Evolutionary conservation across 2,797 vertebrate genomes (phyloP).

Genomic region (Myiothlypis chrysogaster): DNA sequence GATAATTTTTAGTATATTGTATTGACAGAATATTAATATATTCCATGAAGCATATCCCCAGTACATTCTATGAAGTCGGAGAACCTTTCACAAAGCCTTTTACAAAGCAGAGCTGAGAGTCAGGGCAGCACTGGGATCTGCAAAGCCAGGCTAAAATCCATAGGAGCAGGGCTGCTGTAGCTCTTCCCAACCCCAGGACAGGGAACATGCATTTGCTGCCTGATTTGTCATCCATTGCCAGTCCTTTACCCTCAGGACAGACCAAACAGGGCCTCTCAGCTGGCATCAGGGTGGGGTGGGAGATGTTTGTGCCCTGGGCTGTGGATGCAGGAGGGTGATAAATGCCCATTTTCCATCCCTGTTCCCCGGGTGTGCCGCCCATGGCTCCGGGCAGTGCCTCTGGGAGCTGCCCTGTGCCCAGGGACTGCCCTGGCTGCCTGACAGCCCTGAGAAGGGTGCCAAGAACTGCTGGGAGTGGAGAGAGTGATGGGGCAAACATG

Average conservation of each 20-base stretch:
- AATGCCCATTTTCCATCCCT: conserved; percentile 19
- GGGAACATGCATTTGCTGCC: background rate
- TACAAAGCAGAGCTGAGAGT: background rate
- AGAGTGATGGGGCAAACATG: background rate
- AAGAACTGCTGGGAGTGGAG: background rate
- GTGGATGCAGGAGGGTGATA: background rate
- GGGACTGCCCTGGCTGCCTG: background rate
- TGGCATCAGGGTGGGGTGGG: background rate
- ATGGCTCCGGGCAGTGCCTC: background rate
- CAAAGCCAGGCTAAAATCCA: background rate
- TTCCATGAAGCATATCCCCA: background rate
- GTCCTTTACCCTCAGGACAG: background rate
- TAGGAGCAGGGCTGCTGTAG: background rate
- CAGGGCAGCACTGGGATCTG: background rate
- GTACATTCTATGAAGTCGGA: rapidly evolving
- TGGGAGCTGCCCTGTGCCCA: background rate
- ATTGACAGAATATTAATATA: background rate
- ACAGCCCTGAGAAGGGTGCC: background rate
- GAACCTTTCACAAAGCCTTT: background rate
- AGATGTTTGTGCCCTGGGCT: background rate
- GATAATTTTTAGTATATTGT: background rate
- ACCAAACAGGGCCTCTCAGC: background rate
- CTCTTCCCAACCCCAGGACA: rapidly evolving
- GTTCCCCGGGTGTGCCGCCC: background rate
- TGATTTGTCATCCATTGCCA: background rate